Conservation (phyloP, 2,888 invertebrate genomes). For the Ligdia adustata region DNA sequence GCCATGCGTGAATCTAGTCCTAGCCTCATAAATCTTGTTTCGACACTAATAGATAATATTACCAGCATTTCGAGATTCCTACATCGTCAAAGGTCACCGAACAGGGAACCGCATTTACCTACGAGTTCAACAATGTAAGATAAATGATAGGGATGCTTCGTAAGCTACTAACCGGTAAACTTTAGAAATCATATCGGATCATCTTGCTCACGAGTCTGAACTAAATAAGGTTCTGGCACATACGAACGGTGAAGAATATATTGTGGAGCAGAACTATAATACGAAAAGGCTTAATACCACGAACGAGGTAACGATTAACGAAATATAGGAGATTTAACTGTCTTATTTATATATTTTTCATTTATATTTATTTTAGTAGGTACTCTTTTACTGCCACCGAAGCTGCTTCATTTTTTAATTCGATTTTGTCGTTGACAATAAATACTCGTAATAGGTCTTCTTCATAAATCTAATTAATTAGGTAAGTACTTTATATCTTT, state of each 20-base stretch:
- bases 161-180: conserved; percentile 41
- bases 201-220: conserved; percentile 38
- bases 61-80: conserved; percentile 27
- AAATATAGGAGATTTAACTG: no score
- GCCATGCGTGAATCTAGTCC: not conserved
- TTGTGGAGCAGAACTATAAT: not conserved
- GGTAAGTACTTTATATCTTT: no score
- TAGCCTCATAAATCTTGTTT: not conserved
- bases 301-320: no score
- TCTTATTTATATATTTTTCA: no score
- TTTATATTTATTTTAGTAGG: no score
- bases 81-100: conserved; percentile 29
- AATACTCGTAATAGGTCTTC: no score
- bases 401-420: no score
- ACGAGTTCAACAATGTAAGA: conserved; percentile 31
- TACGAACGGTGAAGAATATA: conserved; percentile 4
- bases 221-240: conserved; percentile 34
- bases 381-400: no score
- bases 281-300: no score
- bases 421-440: no score
- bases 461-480: no score
- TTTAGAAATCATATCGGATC: conserved; percentile 40
- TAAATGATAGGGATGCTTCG: conserved; percentile 34
- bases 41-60: conserved; percentile 6
- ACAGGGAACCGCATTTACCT: conserved; percentile 30